A percentile compares a stretch with the other conserved stretches of the same genome.
Evolutionary conservation across 1,140 invertebrate species (phyloP).

Genomic region (Hycleus phaleratus): DNA sequence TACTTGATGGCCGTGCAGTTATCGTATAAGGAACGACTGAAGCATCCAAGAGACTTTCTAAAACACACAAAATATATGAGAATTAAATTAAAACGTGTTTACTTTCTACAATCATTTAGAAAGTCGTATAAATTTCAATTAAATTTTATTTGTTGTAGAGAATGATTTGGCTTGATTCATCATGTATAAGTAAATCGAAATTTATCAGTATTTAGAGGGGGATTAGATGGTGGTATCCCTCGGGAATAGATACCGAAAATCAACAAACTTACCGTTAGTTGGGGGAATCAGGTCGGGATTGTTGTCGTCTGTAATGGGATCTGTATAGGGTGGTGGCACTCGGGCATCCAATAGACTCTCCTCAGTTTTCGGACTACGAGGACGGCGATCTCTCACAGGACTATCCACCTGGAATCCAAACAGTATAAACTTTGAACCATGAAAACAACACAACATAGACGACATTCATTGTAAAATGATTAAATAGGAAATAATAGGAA

Average conservation of each 20-base stretch:
- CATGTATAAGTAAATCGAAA: too few relatives aligned
- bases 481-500: too few relatives aligned
- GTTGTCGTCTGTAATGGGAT: constrained; percentile 36
- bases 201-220: too few relatives aligned
- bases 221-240: too few relatives aligned
- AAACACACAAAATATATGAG: constrained; percentile 5
- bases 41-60: constrained; percentile 36
- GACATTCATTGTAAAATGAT: neutral
- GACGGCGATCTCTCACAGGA: constrained; percentile 31
- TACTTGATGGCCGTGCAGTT: constrained; percentile 35
- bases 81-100: too few relatives aligned
- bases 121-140: too few relatives aligned
- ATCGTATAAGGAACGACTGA: constrained; percentile 38
- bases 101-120: too few relatives aligned
- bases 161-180: too few relatives aligned
- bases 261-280: constrained; percentile 29
- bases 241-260: too few relatives aligned
- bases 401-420: constrained; percentile 31
- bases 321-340: constrained; percentile 30
- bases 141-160: too few relatives aligned
- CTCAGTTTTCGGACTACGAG: constrained; percentile 31
- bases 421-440: neutral
- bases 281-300: constrained; percentile 40
- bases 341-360: constrained; percentile 31
- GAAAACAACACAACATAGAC: neutral